Evolutionary conservation across 2,797 vertebrate species (phyloP).

Genomic region (Sebastes hopkinsi): DNA sequence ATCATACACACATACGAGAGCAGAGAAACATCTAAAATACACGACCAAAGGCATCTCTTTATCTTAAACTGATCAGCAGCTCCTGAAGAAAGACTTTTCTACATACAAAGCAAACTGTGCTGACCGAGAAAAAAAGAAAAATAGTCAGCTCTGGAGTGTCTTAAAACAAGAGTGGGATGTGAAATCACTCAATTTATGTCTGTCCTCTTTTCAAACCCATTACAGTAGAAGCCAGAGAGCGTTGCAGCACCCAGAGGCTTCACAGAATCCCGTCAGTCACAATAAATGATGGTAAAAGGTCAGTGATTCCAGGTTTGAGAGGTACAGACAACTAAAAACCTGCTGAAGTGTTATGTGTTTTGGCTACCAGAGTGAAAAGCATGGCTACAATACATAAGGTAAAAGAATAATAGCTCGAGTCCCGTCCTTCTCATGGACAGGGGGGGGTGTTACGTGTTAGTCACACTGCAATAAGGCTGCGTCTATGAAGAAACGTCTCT

Average conservation of each 20-base stretch:
- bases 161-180: neutral
- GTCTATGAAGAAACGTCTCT: slow-evolving; percentile 20
- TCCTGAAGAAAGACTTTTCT: slow-evolving; percentile 18
- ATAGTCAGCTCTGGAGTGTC: slow-evolving; percentile 41
- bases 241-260: neutral
- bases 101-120: slow-evolving; percentile 9
- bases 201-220: neutral
- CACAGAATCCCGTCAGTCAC: neutral
- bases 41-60: slow-evolving; percentile 64
- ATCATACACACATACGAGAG: slow-evolving; percentile 24
- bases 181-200: neutral
- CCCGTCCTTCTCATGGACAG: neutral
- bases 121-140: neutral
- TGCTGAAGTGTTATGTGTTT: neutral
- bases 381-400: neutral
- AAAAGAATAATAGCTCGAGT: slow-evolving; percentile 3
- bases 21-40: slow-evolving; percentile 62
- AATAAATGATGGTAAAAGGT: neutral
- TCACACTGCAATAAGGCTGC: slow-evolving; percentile 50
- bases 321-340: neutral
- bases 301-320: slow-evolving; percentile 3
- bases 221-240: neutral
- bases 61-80: slow-evolving; percentile 17
- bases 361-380: slow-evolving; percentile 13
- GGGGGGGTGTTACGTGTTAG: neutral